Evolutionary conservation across 2,797 vertebrate species (phyloP).

Genomic region (Mycteria americana): DNA sequence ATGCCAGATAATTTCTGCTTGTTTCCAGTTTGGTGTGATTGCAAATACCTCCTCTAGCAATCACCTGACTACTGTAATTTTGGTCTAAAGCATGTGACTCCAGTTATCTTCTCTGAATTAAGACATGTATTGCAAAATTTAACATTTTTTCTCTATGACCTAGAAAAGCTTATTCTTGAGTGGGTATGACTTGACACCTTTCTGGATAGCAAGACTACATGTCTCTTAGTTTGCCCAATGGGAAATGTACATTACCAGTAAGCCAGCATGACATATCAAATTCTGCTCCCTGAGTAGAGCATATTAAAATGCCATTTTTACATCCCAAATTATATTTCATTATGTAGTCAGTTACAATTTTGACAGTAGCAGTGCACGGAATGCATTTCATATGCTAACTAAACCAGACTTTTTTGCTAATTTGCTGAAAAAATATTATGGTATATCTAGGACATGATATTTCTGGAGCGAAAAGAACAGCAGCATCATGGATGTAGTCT

Average conservation of each 20-base stretch:
- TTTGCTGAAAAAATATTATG: constrained; percentile 55
- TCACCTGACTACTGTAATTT: not conserved
- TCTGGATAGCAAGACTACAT: constrained; percentile 12
- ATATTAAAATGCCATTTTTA: constrained; percentile 51
- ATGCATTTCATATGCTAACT: constrained; percentile 54
- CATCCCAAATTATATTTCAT: constrained; percentile 47
- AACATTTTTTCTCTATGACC: not conserved
- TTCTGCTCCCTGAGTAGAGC: not conserved
- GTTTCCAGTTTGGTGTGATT: not conserved
- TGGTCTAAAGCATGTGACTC: not conserved
- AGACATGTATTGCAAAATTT: not conserved
- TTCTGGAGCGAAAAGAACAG: constrained; percentile 44
- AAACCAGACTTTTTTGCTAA: not conserved
- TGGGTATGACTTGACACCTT: constrained; percentile 38
- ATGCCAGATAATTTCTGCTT: not conserved
- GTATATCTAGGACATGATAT: constrained; percentile 26
- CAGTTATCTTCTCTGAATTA: not conserved
- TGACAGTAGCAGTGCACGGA: constrained; percentile 44
- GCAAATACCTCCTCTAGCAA: not conserved
- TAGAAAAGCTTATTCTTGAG: not conserved
- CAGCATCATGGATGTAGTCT: not conserved
- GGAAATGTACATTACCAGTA: constrained; percentile 26
- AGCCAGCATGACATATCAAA: constrained; percentile 47
- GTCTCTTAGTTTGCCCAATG: not conserved
- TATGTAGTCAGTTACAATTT: constrained; percentile 53